Evolutionary conservation across 2,113 vertebrate genomes (phyloP).

Genomic region (human (Homo sapiens)): DNA sequence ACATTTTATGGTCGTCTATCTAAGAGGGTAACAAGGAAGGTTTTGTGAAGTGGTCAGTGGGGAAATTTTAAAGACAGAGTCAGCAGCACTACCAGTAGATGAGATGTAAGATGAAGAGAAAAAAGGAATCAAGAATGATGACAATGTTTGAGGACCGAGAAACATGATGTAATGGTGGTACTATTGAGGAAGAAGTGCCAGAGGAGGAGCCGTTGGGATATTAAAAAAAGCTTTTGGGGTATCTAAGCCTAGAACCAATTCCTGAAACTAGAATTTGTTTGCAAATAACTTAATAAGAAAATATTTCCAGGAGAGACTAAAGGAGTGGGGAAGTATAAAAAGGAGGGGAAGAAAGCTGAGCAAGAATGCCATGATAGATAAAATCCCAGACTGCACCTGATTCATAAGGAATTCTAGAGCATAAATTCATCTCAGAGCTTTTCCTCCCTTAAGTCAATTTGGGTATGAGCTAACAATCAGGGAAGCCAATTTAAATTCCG

Average conservation of each 20-base stretch:
- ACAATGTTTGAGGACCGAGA: not conserved
- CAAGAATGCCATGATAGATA: not conserved
- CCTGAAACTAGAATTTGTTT: not conserved
- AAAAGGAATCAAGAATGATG: not conserved
- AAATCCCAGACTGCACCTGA: accelerated
- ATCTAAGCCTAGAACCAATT: not conserved
- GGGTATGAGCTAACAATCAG: not conserved
- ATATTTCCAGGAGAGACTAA: not conserved
- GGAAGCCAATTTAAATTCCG: not conserved
- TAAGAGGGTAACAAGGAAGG: not conserved
- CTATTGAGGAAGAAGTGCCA: not conserved
- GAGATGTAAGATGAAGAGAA: not conserved
- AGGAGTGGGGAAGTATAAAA: accelerated
- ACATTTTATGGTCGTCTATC: not conserved
- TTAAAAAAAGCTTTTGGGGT: accelerated
- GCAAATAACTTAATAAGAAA: not conserved
- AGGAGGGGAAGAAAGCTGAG: not conserved
- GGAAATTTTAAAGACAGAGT: not conserved
- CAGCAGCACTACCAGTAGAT: not conserved
- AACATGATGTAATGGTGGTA: not conserved
- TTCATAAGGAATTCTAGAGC: not conserved
- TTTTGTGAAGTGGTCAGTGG: not conserved
- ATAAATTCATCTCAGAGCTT: not conserved
- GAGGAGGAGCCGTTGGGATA: not conserved
- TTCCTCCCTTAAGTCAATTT: not conserved